Base-by-base conservation (phyloP, 1,140 invertebrate genomes). In the Hyles vespertilio region DNA sequence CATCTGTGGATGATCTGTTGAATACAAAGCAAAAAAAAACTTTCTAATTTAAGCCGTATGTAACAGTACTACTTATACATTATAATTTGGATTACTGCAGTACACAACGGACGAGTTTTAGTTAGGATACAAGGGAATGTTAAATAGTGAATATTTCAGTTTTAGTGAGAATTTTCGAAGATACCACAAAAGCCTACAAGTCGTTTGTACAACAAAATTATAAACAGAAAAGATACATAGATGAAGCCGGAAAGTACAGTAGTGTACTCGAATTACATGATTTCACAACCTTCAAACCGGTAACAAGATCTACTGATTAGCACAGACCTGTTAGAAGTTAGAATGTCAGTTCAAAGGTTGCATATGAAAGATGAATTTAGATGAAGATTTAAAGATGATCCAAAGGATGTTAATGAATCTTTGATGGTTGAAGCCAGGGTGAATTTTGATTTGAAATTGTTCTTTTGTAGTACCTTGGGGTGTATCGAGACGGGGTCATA, bases 401-500 rank as follows among this genome's bases (percentile, higher is more conserved):
- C 5, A 48, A 11, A 48, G 4, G 51, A 59, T 40, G 36, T 40
- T 40, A 40, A 40, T 40, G 36, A 40, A 40, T 40, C 1, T 40
- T 40, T 32, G 55, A 77, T 80, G 73, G 72, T 63, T 67, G 32
- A 84, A 77, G 82, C 80, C 49, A 72, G 65, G 67, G 72, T 79
- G 72, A 79, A 59, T 61, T 67, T 61, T 61, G 54, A 67, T 45
- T 65, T 53, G 66, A 65, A 53, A 12, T 62, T 63, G 68, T 65
- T 79, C 84, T 89, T 91, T 90, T 91, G 90, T 91, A 91, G 90
- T 92, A 92, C 91, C 91, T 92, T 91, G 87, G 69, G 48, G 83
- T 83, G 77, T 83, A 81, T 77, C 85, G 79, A 81, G 87, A 81
- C 70, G 84, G 77, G 70, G 79, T 84, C 75, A 89, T 86, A 63